phyloP scores from a whole-genome alignment of 2,797 vertebrate species.

The Serranus cabrilla region DNA sequence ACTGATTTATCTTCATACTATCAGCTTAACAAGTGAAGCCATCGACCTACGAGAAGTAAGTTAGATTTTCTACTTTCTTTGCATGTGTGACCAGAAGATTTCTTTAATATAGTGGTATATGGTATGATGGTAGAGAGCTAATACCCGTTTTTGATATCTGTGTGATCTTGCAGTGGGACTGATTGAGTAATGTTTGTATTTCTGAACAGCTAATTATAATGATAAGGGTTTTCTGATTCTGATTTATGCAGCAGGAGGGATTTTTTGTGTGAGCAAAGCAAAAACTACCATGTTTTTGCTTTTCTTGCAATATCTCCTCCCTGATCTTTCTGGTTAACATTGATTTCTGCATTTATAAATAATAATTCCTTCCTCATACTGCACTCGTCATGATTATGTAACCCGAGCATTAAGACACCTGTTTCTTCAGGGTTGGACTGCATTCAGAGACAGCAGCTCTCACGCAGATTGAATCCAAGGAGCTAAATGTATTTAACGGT shows the following conservation, averaged over 20 bases:
- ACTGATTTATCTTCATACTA: neutral
- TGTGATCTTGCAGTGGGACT: neutral
- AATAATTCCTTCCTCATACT: slow-evolving; percentile 31
- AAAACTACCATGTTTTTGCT: slow-evolving; percentile 8
- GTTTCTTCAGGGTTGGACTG: slow-evolving; percentile 70
- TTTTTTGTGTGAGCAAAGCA: slow-evolving; percentile 15
- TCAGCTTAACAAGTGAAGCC: slow-evolving; percentile 14
- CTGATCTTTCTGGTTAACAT: slow-evolving; percentile 8
- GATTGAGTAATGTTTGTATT: neutral
- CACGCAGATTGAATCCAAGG: slow-evolving; percentile 79
- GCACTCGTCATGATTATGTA: slow-evolving; percentile 54
- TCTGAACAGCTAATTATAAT: neutral
- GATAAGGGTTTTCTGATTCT: neutral
- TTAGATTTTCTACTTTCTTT: neutral
- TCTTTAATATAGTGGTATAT: neutral
- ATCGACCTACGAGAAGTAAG: slow-evolving; percentile 69
- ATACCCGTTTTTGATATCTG: neutral
- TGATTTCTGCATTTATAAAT: slow-evolving; percentile 15
- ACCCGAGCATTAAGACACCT: slow-evolving; percentile 66
- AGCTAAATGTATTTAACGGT: slow-evolving; percentile 78
- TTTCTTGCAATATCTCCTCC: slow-evolving; percentile 1
- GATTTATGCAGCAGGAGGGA: slow-evolving; percentile 13
- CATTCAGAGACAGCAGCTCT: slow-evolving; percentile 78
- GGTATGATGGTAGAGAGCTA: neutral
- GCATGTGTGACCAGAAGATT: slow-evolving; percentile 21